A percentile compares a stretch with the other conserved stretches of the same genome.
Evolutionary conservation across 2,113 vertebrate species (phyloP).

Genomic region (Oryzias melastigma): DNA sequence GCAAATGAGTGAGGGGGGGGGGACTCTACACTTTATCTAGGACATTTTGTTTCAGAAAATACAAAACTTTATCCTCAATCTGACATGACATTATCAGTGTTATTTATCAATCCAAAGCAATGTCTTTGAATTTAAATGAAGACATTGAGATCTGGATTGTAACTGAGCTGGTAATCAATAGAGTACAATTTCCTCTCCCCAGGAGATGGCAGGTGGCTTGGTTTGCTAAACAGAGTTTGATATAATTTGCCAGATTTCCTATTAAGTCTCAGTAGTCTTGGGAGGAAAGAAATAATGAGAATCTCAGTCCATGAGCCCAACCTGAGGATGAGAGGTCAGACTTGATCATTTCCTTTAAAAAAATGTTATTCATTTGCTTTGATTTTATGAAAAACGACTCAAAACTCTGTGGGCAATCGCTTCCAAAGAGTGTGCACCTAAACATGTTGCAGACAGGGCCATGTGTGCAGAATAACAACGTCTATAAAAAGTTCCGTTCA

Average conservation of each 20-base stretch:
- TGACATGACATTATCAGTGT: slow-evolving; percentile 11
- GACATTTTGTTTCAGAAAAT: background rate
- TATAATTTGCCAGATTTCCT: slow-evolving; percentile 10
- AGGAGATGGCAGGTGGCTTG: slow-evolving; percentile 14
- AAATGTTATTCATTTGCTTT: slow-evolving; percentile 31
- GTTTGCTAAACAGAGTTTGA: slow-evolving; percentile 23
- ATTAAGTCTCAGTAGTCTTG: slow-evolving; percentile 7
- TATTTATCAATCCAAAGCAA: background rate
- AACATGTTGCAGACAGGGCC: slow-evolving; percentile 14
- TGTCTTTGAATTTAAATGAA: background rate
- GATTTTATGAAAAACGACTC: slow-evolving; percentile 4
- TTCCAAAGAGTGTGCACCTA: slow-evolving; percentile 1
- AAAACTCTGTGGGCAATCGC: slow-evolving; percentile 7
- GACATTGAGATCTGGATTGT: slow-evolving; percentile 4
- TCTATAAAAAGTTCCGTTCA: slow-evolving; percentile 37
- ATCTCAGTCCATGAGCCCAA: slow-evolving; percentile 17
- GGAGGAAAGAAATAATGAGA: background rate
- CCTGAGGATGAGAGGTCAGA: slow-evolving; percentile 23
- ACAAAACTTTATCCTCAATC: slow-evolving; percentile 3
- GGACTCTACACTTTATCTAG: background rate
- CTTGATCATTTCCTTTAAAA: slow-evolving; percentile 1
- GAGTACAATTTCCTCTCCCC: slow-evolving; percentile 3
- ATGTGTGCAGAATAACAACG: slow-evolving; percentile 33
- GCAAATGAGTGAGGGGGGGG: background rate
- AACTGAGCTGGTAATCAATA: slow-evolving; percentile 4